Conservation (phyloP, 2,888 invertebrate genomes). For the Clivina fossor region DNA sequence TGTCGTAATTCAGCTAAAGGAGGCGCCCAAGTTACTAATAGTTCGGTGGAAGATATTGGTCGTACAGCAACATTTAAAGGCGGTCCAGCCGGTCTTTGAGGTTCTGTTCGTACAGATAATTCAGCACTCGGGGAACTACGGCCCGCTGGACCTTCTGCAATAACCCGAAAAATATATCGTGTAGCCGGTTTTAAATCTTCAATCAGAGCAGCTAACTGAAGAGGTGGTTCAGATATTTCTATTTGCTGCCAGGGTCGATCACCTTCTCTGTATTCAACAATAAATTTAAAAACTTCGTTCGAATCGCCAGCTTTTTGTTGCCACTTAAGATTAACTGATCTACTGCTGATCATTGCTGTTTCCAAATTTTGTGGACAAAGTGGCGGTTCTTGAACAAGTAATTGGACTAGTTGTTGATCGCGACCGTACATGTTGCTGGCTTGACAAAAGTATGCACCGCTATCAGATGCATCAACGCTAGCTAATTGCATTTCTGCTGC, state of each 20-base stretch:
- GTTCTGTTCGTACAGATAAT: slow-evolving; percentile 65
- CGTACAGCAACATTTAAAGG: slow-evolving; percentile 67
- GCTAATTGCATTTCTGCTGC: slow-evolving; percentile 71
- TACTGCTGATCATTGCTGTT: slow-evolving; percentile 69
- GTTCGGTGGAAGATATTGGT: slow-evolving; percentile 71
- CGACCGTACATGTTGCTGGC: slow-evolving; percentile 74
- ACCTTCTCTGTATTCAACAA: slow-evolving; percentile 67
- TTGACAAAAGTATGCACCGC: slow-evolving; percentile 76
- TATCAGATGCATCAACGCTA: slow-evolving; percentile 69
- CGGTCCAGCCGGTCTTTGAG: slow-evolving; percentile 70
- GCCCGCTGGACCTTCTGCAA: slow-evolving; percentile 75
- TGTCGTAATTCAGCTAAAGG: slow-evolving; percentile 70
- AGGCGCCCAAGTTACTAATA: slow-evolving; percentile 73
- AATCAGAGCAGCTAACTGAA: slow-evolving; percentile 63
- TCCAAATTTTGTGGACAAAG: slow-evolving; percentile 68
- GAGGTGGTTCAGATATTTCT: slow-evolving; percentile 65
- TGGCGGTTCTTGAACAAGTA: slow-evolving; percentile 76
- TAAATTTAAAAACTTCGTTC: slow-evolving; percentile 69
- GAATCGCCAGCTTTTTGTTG: slow-evolving; percentile 68
- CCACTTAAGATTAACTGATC: slow-evolving; percentile 77
- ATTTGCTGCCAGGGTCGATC: slow-evolving; percentile 68
- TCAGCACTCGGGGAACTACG: slow-evolving; percentile 68
- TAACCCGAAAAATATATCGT: slow-evolving; percentile 67
- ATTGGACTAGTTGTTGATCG: slow-evolving; percentile 70
- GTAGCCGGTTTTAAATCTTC: slow-evolving; percentile 73